Base-by-base conservation (phyloP, 2,888 invertebrate genomes). In the Uloborus plumipes region DNA sequence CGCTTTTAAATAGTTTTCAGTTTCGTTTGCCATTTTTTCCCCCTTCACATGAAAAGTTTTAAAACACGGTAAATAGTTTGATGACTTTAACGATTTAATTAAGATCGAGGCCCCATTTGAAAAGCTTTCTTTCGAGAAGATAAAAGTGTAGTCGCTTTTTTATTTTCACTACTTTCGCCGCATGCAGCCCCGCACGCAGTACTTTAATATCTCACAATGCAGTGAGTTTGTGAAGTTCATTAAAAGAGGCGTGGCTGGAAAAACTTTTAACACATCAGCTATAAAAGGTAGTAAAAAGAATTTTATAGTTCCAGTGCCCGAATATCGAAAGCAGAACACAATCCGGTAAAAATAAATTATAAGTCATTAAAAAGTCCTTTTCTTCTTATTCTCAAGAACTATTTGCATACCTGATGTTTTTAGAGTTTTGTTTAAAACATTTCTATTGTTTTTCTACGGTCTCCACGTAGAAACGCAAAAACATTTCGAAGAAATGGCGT, bases 351-450 rank as follows among this genome's bases (percentile, higher is more conserved):
- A 81, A 74, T 81, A 74, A 73, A 74, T 81, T 74, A 58, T 69
- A 64, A 74, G 74, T 81, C 80, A 64, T 81, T 81, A 81, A 81
- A 81, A 81, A 74, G 74, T 74, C 69, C 55, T 26, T 50, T 51
- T 62, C 50, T 59, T 62, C 69, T 31, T 20, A 49, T 31, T 53
- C 39, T 51, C 55, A 49, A 62, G 61, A 16, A 55, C 51, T 80
- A 80, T 81, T 81, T 74, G 80, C 80, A 81, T 81, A 70, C 51
- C n/a, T 55, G 51, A 69, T 62, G 55, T 64, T 81, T 78, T 81
- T 81, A 81, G 69, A 81, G 80, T 81, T 79, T 79, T 81, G 80
- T 81, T 81, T 81, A 81, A 81, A 81, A 81, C 80, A 62, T 70
- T 74, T 74, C 58, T 64, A 74, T 74, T 80, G 80, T 80, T 80